Evolutionary conservation across 1,140 invertebrate species (phyloP).

Genomic region (Bombus haemorrhoidalis): DNA sequence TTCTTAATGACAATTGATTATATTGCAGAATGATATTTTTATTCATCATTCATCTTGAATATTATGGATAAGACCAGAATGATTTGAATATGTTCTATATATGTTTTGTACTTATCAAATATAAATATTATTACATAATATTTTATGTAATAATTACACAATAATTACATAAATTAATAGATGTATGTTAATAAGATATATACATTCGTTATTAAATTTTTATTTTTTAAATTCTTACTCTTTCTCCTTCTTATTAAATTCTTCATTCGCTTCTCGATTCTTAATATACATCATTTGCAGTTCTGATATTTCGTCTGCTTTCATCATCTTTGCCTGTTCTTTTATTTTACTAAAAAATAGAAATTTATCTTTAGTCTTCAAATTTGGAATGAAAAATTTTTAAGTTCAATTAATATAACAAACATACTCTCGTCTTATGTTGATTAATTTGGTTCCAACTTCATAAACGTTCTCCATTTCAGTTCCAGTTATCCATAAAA

Average conservation of each 20-base stretch:
- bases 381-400: background rate
- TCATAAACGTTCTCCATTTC: slow-evolving; percentile 82
- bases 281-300: background rate
- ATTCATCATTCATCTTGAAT: slow-evolving; percentile 14
- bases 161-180: slow-evolving; percentile 2
- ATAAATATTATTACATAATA: slow-evolving; percentile 16
- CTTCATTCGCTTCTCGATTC: background rate
- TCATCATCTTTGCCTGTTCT: accelerated
- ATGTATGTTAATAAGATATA: slow-evolving; percentile 25
- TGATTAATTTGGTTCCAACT: background rate
- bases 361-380: background rate
- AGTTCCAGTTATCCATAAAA: slow-evolving; percentile 82
- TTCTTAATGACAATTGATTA: slow-evolving; percentile 27
- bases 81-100: background rate
- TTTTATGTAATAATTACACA: slow-evolving; percentile 17
- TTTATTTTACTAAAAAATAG: background rate
- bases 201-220: slow-evolving; percentile 15
- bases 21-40: slow-evolving; percentile 14
- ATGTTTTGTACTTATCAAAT: background rate
- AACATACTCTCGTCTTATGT: background rate
- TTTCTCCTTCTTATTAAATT: background rate
- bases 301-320: background rate
- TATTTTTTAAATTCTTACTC: background rate
- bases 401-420: background rate
- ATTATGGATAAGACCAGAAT: background rate